A percentile compares a stretch with the other conserved stretches of the same genome.
These are phyloP conservation scores for Sardina pilchardus DNA, from an alignment of 2,113 vertebrate genomes.

Conservation along the genomic window DNA sequence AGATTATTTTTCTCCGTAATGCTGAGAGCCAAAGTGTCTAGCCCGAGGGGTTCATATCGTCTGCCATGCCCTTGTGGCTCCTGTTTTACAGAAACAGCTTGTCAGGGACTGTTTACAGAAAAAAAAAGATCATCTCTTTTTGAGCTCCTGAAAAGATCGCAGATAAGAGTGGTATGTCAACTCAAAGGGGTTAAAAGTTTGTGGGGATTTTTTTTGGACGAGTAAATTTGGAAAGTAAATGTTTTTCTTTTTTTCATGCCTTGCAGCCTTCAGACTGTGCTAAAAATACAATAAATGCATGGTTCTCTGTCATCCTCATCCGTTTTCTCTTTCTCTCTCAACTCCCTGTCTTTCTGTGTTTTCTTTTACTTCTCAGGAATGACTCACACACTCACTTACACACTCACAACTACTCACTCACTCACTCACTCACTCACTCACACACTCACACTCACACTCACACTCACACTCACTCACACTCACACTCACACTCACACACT, in stretches of 20 bases:
- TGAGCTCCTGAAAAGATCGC: neutral
- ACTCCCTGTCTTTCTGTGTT: neutral
- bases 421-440: neutral
- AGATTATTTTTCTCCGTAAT: neutral
- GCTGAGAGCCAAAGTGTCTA: neutral
- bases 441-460: neutral
- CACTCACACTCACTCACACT: neutral
- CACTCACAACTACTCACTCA: neutral
- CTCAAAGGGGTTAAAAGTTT: neutral
- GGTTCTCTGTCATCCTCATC: neutral
- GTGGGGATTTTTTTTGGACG: neutral
- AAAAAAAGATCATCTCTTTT: neutral
- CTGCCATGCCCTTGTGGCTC: neutral
- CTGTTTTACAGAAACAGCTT: neutral
- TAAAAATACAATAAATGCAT: conserved; percentile 6
- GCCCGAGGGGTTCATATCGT: neutral
- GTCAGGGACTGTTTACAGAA: neutral
- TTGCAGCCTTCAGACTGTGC: neutral
- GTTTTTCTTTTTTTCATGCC: neutral
- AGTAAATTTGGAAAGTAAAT: conserved; percentile 3
- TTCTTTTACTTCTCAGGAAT: neutral
- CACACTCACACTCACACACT: neutral
- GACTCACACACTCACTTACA: no score
- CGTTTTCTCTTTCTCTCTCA: neutral
- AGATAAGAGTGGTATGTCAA: neutral